Conservation (phyloP, 2,797 vertebrate genomes). For the Cheirogaleus major region DNA sequence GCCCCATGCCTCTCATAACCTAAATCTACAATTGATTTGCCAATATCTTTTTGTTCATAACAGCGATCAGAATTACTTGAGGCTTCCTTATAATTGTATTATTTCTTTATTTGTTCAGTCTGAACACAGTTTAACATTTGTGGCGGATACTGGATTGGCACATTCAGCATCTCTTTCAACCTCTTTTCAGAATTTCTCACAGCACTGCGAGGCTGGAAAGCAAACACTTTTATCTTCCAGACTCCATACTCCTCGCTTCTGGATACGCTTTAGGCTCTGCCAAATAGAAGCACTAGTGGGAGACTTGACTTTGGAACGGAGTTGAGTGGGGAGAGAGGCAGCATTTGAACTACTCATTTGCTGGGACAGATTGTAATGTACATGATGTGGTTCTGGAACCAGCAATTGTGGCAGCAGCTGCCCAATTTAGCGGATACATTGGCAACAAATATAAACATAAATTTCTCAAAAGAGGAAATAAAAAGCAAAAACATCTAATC, state of each 20-base stretch:
- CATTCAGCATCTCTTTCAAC: not conserved
- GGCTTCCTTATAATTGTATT: not conserved
- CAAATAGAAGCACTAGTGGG: not conserved
- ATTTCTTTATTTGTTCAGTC: not conserved
- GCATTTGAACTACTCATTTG: not conserved
- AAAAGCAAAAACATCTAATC: not conserved
- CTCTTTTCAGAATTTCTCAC: not conserved
- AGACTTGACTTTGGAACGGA: not conserved
- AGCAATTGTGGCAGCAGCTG: not conserved
- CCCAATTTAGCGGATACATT: not conserved
- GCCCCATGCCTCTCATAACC: not conserved
- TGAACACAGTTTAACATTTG: not conserved
- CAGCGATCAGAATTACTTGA: not conserved
- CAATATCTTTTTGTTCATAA: not conserved
- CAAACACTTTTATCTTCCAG: not conserved
- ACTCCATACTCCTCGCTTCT: not conserved
- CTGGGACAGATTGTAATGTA: not conserved
- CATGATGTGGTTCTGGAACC: not conserved
- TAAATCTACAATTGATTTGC: not conserved
- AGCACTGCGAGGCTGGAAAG: not conserved
- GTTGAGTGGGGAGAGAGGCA: not conserved
- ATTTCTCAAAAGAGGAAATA: conserved; percentile 43
- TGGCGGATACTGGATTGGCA: not conserved
- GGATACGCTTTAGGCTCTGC: not conserved
- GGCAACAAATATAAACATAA: not conserved